phyloP scores from a whole-genome alignment of 2,888 invertebrate genomes.

The Cactoblastis cactorum region DNA sequence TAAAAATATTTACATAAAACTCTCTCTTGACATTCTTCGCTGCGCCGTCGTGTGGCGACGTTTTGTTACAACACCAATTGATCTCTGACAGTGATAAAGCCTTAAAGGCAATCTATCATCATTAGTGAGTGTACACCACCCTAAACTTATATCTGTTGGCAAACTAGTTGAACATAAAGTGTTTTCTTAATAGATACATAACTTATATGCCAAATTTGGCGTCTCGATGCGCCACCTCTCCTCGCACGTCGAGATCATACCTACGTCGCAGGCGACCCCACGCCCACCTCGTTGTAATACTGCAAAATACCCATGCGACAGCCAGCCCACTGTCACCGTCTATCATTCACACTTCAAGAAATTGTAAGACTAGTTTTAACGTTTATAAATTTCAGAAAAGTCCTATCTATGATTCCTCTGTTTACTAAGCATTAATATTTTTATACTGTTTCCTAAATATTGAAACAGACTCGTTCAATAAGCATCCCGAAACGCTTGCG shows the following conservation, averaged over 20 bases:
- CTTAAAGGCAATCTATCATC: not conserved
- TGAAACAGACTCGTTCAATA: slow-evolving; percentile 37
- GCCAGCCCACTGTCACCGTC: slow-evolving; percentile 27
- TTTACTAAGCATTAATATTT: slow-evolving; percentile 44
- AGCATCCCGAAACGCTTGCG: slow-evolving; percentile 7
- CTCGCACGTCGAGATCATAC: slow-evolving; percentile 18
- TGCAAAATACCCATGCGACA: slow-evolving; percentile 45
- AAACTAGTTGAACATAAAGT: slow-evolving; percentile 16
- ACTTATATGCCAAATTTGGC: slow-evolving; percentile 2
- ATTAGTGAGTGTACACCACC: not conserved
- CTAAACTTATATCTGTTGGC: slow-evolving; percentile 8
- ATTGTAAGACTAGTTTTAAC: slow-evolving; percentile 66
- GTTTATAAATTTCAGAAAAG: slow-evolving; percentile 77
- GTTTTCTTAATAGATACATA: slow-evolving; percentile 9
- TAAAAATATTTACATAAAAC: slow-evolving; percentile 67
- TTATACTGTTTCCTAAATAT: slow-evolving; percentile 38
- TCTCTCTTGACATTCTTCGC: slow-evolving; percentile 14
- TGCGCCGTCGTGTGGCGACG: not conserved
- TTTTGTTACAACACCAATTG: not conserved
- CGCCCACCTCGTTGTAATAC: slow-evolving; percentile 45
- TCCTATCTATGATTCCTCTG: slow-evolving; percentile 65
- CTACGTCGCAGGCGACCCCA: slow-evolving; percentile 17
- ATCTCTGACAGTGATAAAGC: not conserved
- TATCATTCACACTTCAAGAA: slow-evolving; percentile 40
- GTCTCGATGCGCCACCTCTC: slow-evolving; percentile 14